Evolutionary conservation across 2,888 invertebrate genomes (phyloP), one percentile per base, ranked within the genome.

Genomic region (Hymenopus coronatus): DNA sequence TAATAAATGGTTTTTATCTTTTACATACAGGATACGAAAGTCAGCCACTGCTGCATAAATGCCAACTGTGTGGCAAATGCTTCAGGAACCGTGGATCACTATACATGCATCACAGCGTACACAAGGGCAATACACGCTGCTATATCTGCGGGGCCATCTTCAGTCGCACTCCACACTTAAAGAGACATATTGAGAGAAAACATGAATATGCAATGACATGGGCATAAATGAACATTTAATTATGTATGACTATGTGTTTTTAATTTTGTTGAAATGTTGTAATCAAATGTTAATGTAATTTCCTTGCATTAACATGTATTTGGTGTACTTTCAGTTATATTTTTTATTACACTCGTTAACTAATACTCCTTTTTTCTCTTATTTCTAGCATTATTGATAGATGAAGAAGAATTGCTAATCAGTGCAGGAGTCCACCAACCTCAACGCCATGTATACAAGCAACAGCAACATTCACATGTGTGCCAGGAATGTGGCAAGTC

Each of bases 61-160:
- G 90, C 89, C 82, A 28, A 28, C 40, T 88, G 28, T 90, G 90
- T 87, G 88, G 84, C 70, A 89, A 90, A 88, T 81, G 70, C 20
- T 90, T 90, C 54, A 83, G 85, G 15, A 88, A 85, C 27, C 83
- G 82, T 28, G 88, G 88, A 70, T 90, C 90, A 20, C 89, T 90
- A 25, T 86, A 93, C 91, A 93, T 94, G 91, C 94, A 94, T 92
- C 93, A 93, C 92, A 94, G 94, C 91, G 93, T 93, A 92, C 94
- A 94, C 92, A 93, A 93, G 91, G 94, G 94, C 86, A 93, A 93
- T 91, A 94, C 94, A 89, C 93, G 93, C 92, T 94, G 94, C 91
- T 93, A 93, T 88, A 92, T 94, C 90, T 94, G 94, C 91, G 93
- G 93, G 91, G 93, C 93, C 91, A 93, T 94, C 90, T 92, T 94